Percentiles rank a stretch among this genome's conserved stretches.
These are phyloP conservation scores for Prunella himalayana DNA, from an alignment of 2,113 vertebrate genomes.

Conservation along the genomic window DNA sequence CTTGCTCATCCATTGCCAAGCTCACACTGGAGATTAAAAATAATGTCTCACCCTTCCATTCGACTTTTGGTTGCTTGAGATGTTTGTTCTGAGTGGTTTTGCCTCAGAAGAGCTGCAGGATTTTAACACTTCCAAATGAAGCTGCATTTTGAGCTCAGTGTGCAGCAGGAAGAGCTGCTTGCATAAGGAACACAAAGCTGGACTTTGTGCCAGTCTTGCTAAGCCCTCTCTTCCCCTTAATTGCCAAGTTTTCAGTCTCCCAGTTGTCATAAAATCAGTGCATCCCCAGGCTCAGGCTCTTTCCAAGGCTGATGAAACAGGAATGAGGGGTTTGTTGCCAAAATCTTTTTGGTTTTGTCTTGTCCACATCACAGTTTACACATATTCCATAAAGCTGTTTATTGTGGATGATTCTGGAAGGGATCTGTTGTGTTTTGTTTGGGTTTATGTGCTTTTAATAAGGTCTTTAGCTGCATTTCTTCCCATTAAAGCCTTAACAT, in stretches of 20 bases:
- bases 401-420: neutral
- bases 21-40: neutral
- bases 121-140: neutral
- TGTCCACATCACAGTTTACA: neutral
- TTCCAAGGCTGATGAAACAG: neutral
- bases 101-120: neutral
- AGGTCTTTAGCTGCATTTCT: neutral
- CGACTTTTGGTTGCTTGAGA: neutral
- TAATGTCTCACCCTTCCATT: rapidly evolving
- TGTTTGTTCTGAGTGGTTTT: neutral
- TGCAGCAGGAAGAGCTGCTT: neutral
- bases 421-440: neutral
- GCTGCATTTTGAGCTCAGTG: neutral
- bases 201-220: neutral
- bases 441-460: neutral
- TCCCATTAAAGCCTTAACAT: neutral
- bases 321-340: neutral
- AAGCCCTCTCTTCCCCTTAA: neutral
- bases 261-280: neutral
- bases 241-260: neutral
- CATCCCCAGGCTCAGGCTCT: neutral
- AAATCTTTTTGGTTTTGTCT: neutral
- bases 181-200: neutral
- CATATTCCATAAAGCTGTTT: neutral
- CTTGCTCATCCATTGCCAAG: neutral